Evolutionary conservation across 2,888 invertebrate species (phyloP).

Genomic region (Melangyna quadrimaculata): DNA sequence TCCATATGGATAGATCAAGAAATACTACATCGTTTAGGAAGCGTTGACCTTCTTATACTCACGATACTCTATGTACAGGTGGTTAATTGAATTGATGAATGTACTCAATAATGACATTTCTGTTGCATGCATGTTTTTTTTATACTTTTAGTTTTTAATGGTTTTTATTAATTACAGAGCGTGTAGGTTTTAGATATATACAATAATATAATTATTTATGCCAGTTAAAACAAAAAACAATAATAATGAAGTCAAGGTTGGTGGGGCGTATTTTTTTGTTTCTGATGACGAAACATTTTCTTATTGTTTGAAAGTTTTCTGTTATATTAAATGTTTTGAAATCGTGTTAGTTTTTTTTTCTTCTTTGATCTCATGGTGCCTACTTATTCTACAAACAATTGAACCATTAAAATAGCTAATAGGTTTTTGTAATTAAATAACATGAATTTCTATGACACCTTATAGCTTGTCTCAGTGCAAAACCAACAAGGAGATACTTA

Average conservation of each 20-base stretch:
- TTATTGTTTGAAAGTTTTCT: constrained; percentile 5
- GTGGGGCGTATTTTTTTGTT: background rate
- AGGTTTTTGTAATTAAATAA: background rate
- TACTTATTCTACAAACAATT: background rate
- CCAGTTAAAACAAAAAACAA: background rate
- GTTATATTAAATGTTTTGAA: background rate
- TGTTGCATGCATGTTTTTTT: background rate
- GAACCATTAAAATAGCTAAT: background rate
- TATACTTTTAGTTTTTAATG: background rate
- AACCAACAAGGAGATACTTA: background rate
- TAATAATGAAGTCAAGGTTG: constrained; percentile 9
- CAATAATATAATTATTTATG: background rate
- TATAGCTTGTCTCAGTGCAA: background rate
- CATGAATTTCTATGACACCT: background rate
- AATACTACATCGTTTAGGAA: constrained; percentile 16
- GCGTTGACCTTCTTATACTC: constrained; percentile 53
- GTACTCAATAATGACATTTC: background rate
- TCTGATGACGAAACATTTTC: background rate
- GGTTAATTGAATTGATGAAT: constrained; percentile 10
- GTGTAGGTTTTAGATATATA: background rate
- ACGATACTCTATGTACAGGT: background rate
- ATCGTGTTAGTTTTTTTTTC: background rate
- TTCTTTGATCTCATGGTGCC: background rate
- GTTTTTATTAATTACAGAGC: background rate
- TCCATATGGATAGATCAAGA: constrained; percentile 1